Evolutionary conservation across 1,140 invertebrate genomes (phyloP), one percentile per base, ranked within the genome.

Genomic region (Hydropsyche tenuis): DNA sequence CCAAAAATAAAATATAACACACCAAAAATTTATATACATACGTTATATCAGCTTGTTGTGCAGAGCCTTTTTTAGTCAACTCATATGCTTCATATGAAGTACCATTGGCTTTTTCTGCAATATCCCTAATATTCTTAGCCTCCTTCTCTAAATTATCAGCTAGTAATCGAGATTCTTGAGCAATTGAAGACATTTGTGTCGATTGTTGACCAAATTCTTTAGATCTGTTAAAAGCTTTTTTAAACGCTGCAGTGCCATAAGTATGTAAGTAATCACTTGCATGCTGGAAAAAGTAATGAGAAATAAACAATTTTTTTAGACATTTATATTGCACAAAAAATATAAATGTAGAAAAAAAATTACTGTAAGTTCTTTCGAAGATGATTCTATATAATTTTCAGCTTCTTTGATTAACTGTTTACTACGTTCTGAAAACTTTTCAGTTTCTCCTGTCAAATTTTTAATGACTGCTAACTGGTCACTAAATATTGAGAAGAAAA

Each of bases 151-250:
- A 88, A 84, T 89, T 86, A 76, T 96, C 92, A 0, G 94, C 94
- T 1, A 93, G 79, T 12, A 88, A 81, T 20, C 96, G 87, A 2
- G 96, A 94, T 81, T 96, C 91, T 71, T 94, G 89, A 0, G 96
- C 95, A 53, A 97, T 94, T 14, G 90, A 87, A 0, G 95, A 95
- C 93, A 98, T 97, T 78, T 94, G 90, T 22, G 93, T 88, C 16
- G 94, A 97, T 80, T 97, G 94, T 76, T 95, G 92, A 5, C 96
- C 96, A 81, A 95, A 94, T 82, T 94, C 90, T 51, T 90, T 88
- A 0, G 95, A 94, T 46, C 94, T 90, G 77, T 93, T 90, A 79
- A 90, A 88, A 0, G 96, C 96, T 78, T 92, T 91, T 0, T 88
- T 82, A 48, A 97, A 82, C 0, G 95, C 94, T 22, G 87, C 86